phyloP scores from a whole-genome alignment of 2,888 invertebrate species.

The Chydorus sphaericus region DNA sequence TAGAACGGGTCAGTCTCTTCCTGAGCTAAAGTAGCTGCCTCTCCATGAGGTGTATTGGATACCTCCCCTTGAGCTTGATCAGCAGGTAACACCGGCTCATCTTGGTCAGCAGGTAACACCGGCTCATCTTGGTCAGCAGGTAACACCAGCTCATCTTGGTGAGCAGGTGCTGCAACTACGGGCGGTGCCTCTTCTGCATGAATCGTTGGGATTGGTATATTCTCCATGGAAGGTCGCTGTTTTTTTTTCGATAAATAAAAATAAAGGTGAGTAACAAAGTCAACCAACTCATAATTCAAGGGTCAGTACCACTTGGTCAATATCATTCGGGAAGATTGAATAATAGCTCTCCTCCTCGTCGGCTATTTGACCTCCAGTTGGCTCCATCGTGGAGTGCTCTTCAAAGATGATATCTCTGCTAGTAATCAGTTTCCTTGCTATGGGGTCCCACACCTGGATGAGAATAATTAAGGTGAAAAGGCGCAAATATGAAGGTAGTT shows the following conservation, averaged over 20 bases:
- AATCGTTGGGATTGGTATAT: no score
- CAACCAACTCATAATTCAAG: no score
- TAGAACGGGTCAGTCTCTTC: neutral
- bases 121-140: neutral
- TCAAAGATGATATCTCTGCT: slow-evolving; percentile 17
- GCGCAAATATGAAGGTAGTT: no score
- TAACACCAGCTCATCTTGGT: neutral
- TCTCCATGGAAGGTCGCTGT: no score
- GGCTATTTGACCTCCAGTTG: neutral
- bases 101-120: neutral
- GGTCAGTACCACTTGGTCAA: neutral
- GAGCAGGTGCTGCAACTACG: no score
- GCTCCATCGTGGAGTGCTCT: slow-evolving; percentile 10
- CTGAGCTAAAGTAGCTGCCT: neutral
- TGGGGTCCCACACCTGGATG: slow-evolving; percentile 15
- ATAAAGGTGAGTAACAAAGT: no score
- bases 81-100: neutral
- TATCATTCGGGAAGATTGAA: neutral
- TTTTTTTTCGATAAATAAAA: no score
- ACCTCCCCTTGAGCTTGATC: neutral
- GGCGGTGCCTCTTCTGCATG: no score
- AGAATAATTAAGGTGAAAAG: no score
- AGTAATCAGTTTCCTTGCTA: slow-evolving; percentile 9
- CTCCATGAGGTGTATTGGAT: neutral
- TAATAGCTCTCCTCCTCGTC: neutral